Conservation (phyloP, 2,113 vertebrate genomes). For the Oryzias javanicus region DNA sequence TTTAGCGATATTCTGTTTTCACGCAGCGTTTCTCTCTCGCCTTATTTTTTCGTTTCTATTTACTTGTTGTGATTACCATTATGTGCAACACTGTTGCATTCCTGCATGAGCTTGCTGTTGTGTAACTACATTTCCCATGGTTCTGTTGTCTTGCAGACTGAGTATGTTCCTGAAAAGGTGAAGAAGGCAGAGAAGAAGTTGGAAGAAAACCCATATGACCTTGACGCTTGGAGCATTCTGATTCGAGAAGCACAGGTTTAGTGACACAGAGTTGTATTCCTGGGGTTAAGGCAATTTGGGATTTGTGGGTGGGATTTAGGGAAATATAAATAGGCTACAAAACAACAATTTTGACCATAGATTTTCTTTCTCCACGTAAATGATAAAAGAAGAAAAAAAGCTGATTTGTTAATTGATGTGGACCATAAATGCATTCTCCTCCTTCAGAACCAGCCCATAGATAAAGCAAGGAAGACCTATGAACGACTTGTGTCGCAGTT, state of each 20-base stretch:
- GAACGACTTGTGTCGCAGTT: conserved; percentile 99
- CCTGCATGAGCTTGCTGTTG: not conserved
- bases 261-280: conserved; percentile 99
- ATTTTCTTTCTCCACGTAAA: conserved; percentile 11
- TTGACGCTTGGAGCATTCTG: conserved; percentile 99
- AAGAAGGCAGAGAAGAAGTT: conserved; percentile 99
- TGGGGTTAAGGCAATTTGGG: conserved; percentile 73
- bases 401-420: conserved; percentile 74
- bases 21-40: too few species aligned
- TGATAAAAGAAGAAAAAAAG: conserved; percentile 14
- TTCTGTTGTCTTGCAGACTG: conserved; percentile 78
- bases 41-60: too few species aligned
- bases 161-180: conserved; percentile 99
- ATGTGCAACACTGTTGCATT: not conserved
- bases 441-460: conserved; percentile 99
- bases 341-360: conserved; percentile 15
- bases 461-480: conserved; percentile 99
- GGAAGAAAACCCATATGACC: conserved; percentile 99
- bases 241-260: conserved; percentile 99
- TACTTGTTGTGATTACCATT: too few species aligned
- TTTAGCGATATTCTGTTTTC: too few species aligned
- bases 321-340: conserved; percentile 17
- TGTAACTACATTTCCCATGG: conserved; percentile 20
- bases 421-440: conserved; percentile 90
- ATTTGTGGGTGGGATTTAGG: conserved; percentile 36